A percentile compares a stretch with the other conserved stretches of the same genome.
These are phyloP conservation scores for Drosophila punjabiensis DNA, from an alignment of 1,140 invertebrate genomes.

Conservation along the genomic window DNA sequence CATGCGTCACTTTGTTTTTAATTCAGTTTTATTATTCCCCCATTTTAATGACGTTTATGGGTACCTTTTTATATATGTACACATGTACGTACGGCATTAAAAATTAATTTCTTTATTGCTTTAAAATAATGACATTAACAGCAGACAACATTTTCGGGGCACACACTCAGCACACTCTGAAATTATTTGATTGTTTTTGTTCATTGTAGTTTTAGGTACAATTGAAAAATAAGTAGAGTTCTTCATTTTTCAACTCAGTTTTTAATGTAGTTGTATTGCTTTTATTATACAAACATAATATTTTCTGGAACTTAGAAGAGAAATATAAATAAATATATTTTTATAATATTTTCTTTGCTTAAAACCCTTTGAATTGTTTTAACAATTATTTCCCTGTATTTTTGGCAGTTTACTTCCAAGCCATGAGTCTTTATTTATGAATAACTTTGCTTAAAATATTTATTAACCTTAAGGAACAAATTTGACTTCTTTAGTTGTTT, in stretches of 20 bases:
- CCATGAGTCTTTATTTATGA: too few species aligned
- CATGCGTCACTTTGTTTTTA: conserved; percentile 30
- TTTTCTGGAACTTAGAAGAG: background rate
- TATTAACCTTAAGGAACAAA: too few species aligned
- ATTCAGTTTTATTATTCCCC: conserved; percentile 24
- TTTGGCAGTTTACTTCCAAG: too few species aligned
- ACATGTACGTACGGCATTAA: background rate
- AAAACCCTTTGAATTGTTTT: too few species aligned
- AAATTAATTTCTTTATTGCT: conserved; percentile 13
- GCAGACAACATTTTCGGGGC: background rate
- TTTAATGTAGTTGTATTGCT: background rate
- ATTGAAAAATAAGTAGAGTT: background rate
- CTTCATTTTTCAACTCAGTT: rapidly evolving
- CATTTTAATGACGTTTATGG: background rate
- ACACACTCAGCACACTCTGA: too few species aligned
- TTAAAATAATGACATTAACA: conserved; percentile 6
- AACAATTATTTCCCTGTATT: too few species aligned
- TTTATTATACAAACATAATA: too few species aligned
- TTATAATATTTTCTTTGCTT: too few species aligned
- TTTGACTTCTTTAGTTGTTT: too few species aligned
- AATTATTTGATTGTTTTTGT: background rate
- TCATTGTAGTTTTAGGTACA: too few species aligned
- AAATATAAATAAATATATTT: background rate
- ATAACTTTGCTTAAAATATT: too few species aligned
- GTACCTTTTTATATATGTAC: background rate